Conservation (phyloP, 1,140 invertebrate genomes). For the Eurosta solidaginis region DNA sequence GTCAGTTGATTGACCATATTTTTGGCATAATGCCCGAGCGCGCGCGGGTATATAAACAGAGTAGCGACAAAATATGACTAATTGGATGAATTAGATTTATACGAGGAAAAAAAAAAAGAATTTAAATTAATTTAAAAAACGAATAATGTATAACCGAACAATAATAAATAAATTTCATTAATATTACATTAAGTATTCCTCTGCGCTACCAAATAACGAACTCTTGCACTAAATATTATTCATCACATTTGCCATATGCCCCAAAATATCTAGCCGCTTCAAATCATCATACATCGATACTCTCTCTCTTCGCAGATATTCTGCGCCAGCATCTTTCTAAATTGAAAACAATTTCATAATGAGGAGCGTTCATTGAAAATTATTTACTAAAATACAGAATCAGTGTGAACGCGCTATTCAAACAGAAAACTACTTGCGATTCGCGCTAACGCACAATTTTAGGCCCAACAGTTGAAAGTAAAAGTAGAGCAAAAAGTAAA, state of each 20-base stretch:
- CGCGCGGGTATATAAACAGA: background rate
- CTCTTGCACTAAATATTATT: too few species aligned
- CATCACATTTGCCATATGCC: too few species aligned
- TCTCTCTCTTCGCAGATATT: background rate
- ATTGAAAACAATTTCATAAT: background rate
- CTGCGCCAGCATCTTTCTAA: constrained; percentile 16
- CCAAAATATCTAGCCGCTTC: too few species aligned
- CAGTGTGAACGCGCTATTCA: background rate
- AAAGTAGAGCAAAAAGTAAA: background rate
- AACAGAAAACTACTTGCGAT: background rate
- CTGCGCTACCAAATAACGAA: too few species aligned
- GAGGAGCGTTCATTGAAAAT: background rate
- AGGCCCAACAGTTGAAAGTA: background rate
- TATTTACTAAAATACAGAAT: constrained; percentile 16
- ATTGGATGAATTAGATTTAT: background rate
- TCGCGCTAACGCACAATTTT: background rate
- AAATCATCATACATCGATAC: too few species aligned
- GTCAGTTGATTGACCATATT: background rate
- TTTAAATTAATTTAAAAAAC: background rate
- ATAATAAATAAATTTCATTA: too few species aligned
- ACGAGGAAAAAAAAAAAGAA: too few species aligned
- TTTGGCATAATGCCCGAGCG: background rate
- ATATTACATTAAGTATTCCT: too few species aligned
- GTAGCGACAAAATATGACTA: background rate
- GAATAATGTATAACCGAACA: too few species aligned